Evolutionary conservation across 2,797 vertebrate species (phyloP), one percentile per base, ranked within the genome.

Genomic region (Paratrypauchen microcephalus): DNA sequence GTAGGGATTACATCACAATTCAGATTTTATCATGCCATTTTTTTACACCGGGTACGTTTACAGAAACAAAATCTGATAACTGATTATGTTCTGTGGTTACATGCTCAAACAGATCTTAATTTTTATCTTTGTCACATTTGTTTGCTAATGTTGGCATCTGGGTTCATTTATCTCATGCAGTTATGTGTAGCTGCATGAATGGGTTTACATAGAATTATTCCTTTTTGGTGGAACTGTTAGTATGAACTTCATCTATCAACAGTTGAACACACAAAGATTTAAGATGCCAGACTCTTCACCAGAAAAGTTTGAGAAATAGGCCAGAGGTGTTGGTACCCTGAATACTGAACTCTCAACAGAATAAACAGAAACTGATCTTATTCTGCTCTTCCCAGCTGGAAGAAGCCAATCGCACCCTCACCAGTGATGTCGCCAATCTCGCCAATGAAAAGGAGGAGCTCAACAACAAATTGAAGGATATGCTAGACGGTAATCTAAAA

Each of bases 361-460:
- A 28, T 2, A 58, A 48, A 62, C 61, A 62, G 18, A 68, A 50
- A 23, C 12, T 72, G 56, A 78, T 68, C 5, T n/a, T 16, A 39
- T 77, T 69, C 64, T 72, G 15, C 36, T 45, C 8, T 19, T 0
- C 73, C 69, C 82, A 99, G 98, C 87, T 99, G 85, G 98, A 99
- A 86, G 97, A 99, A 91, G 95, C 97, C 11, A 99, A 99, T 52
- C 94, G 97, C 79, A 98, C 96, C 6, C 90, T 99, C 75, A 99
- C 97, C 12, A 95, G 94, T 69, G 97, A 99, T 71, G 97, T 99
- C 28, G 97, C 94, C 66, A 98, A 98, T 86, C 93, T 99, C 67
- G 96, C 96, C 69, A 97, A 94, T 73, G 97, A 99, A 90, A 98
- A 98, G 83, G 97, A 98, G 83, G 97, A 99, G 68, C 88, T 98